Evolutionary conservation across 2,888 invertebrate genomes (phyloP), one percentile per base, ranked within the genome.

Genomic region (Therioaphis trifolii): DNA sequence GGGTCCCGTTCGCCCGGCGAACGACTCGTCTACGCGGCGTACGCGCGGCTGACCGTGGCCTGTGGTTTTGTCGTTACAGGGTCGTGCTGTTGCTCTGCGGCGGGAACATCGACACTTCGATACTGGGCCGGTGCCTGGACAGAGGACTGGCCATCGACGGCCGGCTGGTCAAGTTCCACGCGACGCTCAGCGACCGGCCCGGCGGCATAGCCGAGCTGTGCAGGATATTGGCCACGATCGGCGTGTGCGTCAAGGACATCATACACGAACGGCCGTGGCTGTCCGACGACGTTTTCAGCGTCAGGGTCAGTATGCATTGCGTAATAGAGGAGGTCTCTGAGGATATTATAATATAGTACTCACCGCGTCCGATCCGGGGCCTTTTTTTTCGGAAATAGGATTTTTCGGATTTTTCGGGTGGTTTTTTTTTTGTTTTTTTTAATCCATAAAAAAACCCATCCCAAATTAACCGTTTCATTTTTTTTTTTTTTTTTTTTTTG

Each of bases 261-360:
- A 94, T 96, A 89, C 98, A 98, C 88, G 98, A 98, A 88, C 91
- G 98, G 80, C 97, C 98, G 2, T 98, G 97, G 97, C 92, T 98
- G 18, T 93, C 93, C 85, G 92, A 93, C 1, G 97, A 98, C 88
- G 94, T 98, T 72, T 97, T 96, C 88, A 92, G 92, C 86, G 93
- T 93, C 27, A 92, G 92, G 88, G 92, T 91, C 87, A 86, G 86
- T 84, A 14, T 2, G n/a, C 9, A 27, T 43, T 46, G 46, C 3
- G n/a, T 43, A n/a, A n/a, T n/a, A n/a, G n/a, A n/a, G n/a, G n/a
- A n/a, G n/a, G n/a, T n/a, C n/a, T n/a, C n/a, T n/a, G n/a, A n/a
- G n/a, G n/a, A n/a, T n/a, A n/a, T n/a, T n/a, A n/a, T n/a, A n/a
- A n/a, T n/a, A n/a, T n/a, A n/a, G n/a, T n/a, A n/a, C n/a, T n/a